A percentile compares a stretch with the other conserved stretches of the same genome.
Evolutionary conservation across 2,797 vertebrate genomes (phyloP).

Genomic region (Remorina albescens): DNA sequence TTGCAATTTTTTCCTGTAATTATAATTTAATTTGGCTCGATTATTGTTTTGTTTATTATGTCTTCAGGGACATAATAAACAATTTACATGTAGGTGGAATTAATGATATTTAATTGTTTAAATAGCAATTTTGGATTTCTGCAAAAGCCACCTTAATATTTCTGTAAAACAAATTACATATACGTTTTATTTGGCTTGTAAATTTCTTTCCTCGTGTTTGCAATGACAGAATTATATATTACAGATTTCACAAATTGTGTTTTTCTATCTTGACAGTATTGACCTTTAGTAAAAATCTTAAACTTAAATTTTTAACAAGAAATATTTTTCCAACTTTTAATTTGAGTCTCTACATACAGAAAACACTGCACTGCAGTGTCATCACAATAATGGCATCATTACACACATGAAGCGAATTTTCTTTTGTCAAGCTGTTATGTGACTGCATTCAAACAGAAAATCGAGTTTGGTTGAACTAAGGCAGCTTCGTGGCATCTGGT

Average conservation of each 20-base stretch:
- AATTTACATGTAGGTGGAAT: background rate
- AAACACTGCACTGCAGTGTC: background rate
- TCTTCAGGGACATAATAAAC: background rate
- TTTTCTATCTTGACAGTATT: background rate
- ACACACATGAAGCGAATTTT: slow-evolving; percentile 1
- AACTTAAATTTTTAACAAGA: background rate
- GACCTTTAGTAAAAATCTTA: background rate
- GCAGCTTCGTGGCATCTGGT: slow-evolving; percentile 20
- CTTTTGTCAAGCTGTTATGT: slow-evolving; percentile 17
- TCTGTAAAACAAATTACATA: background rate
- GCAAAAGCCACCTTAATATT: background rate
- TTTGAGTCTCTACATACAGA: background rate
- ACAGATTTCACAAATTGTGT: background rate
- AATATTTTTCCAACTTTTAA: background rate
- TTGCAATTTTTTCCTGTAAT: background rate
- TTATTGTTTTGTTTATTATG: background rate
- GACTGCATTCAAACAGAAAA: slow-evolving; percentile 42
- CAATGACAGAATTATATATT: too few relatives aligned
- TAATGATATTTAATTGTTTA: background rate
- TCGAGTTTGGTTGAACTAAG: slow-evolving; percentile 8
- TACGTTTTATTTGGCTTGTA: background rate
- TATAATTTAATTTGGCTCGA: background rate
- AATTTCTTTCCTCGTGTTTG: too few relatives aligned
- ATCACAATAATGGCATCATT: background rate
- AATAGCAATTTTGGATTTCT: background rate